phyloP scores from a whole-genome alignment of 1,140 invertebrate species.

The Bombus affinis region DNA sequence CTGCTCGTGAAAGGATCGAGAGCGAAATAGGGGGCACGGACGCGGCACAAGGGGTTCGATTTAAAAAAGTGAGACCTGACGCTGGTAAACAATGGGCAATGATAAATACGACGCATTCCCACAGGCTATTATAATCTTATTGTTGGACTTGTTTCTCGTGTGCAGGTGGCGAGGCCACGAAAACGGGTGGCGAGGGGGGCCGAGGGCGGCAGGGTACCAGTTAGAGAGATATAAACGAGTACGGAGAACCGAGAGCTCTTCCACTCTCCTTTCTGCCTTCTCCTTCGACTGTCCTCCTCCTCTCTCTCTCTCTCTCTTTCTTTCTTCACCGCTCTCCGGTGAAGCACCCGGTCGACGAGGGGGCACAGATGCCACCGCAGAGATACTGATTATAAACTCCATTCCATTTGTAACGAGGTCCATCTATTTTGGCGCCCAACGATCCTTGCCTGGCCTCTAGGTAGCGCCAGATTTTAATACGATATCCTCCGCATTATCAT shows the following conservation, averaged over 20 bases:
- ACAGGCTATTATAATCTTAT: constrained; percentile 81
- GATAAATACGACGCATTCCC: constrained; percentile 80
- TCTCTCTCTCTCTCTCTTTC: not conserved
- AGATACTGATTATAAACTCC: constrained; percentile 83
- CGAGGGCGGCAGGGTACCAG: constrained; percentile 57
- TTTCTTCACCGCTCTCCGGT: not conserved
- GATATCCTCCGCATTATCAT: constrained; percentile 78
- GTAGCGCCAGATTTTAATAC: constrained; percentile 80
- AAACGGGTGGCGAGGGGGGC: constrained; percentile 20
- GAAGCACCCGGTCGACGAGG: constrained; percentile 55
- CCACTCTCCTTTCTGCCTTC: not conserved
- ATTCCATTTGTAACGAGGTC: constrained; percentile 83
- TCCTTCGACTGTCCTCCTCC: not conserved
- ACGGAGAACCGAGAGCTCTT: constrained; percentile 73
- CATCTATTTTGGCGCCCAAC: constrained; percentile 81
- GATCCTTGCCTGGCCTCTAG: constrained; percentile 67
- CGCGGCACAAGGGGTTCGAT: constrained; percentile 53
- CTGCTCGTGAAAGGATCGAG: not conserved
- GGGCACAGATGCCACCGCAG: constrained; percentile 75
- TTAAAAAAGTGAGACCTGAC: constrained; percentile 75
- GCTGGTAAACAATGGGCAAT: constrained; percentile 79
- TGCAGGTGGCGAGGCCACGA: constrained; percentile 73
- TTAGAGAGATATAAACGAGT: constrained; percentile 80
- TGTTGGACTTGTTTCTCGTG: constrained; percentile 78
- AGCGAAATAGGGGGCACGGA: not conserved